Percentiles rank a stretch among this genome's conserved stretches.
Evolutionary conservation across 2,888 invertebrate genomes (phyloP).

Genomic region (Lacanobia wlatinum): DNA sequence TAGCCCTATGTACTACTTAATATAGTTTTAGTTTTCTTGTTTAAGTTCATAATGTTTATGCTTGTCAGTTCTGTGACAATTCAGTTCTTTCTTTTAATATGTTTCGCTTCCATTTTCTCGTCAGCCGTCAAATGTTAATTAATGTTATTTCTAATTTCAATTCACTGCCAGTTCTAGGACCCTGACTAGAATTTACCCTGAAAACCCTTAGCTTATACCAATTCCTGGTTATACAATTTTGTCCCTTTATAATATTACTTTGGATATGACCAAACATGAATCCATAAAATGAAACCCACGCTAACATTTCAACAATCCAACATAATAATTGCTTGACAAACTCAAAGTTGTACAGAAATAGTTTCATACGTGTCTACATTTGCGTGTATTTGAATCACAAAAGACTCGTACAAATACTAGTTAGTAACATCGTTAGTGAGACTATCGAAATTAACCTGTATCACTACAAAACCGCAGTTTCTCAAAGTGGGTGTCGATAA

Average conservation of each 20-base stretch:
- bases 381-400: constrained; percentile 34
- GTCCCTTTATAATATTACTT: no score
- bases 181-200: not conserved
- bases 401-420: constrained; percentile 11
- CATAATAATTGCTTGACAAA: constrained; percentile 8
- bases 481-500: not conserved
- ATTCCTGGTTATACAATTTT: no score
- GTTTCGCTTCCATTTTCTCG: no score
- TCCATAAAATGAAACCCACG: not conserved
- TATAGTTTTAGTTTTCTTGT: no score
- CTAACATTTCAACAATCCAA: not conserved
- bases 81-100: no score
- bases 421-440: constrained; percentile 9
- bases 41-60: no score
- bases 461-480: not conserved
- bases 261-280: no score
- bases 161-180: no score
- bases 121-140: no score
- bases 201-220: not conserved
- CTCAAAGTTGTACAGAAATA: constrained; percentile 5
- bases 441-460: not conserved
- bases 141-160: no score
- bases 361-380: constrained; percentile 16
- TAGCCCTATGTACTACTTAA: no score
- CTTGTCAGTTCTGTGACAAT: no score